Evolutionary conservation across 2,797 vertebrate genomes (phyloP), one percentile per base, ranked within the genome.

Genomic region (Ctenochaetus hawaiiensis): DNA sequence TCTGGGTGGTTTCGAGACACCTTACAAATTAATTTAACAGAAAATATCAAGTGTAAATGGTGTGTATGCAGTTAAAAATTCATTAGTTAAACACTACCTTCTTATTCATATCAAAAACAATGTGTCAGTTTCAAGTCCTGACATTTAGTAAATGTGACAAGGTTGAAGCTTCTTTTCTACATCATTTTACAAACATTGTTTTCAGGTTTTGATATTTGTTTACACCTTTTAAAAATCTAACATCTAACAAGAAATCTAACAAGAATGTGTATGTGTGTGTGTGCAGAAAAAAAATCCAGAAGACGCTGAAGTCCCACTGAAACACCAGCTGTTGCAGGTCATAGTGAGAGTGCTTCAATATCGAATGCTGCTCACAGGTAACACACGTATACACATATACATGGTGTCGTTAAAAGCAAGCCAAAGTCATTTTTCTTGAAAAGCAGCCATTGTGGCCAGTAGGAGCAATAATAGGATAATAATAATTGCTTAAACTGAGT

Each of bases 361-460:
- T 83, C 96, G 91, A 75, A 96, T 97, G 95, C 95, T 99, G 3
- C 97, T 99, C 80, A 99, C 97, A 96, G 98, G 98, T 99, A 91
- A 82, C 9, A 68, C 48, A 14, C 14, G 49, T n/a, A 44, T 39
- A 17, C 39, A 11, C 39, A 49, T 11, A 9, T n/a, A 22, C 22
- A 20, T 3, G 49, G 2, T 30, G 22, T 8, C 65, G 2, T 45
- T 41, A 23, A 48, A 51, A 57, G 9, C 41, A 23, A 57, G 34
- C 7, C 12, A 0, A 2, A 30, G 44, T 13, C 0, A 14, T 48
- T 43, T 26, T 61, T n/a, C 14, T 37, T 61, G 4, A 58, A 48
- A 45, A 39, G 26, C 13, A 0, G 5, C 59, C 13, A 56, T 16
- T 45, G 20, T 39, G 22, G 23, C 11, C 17, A 2, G 2, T 16